phyloP scores from a whole-genome alignment of 2,797 vertebrate genomes.

The Botia almorhae region DNA sequence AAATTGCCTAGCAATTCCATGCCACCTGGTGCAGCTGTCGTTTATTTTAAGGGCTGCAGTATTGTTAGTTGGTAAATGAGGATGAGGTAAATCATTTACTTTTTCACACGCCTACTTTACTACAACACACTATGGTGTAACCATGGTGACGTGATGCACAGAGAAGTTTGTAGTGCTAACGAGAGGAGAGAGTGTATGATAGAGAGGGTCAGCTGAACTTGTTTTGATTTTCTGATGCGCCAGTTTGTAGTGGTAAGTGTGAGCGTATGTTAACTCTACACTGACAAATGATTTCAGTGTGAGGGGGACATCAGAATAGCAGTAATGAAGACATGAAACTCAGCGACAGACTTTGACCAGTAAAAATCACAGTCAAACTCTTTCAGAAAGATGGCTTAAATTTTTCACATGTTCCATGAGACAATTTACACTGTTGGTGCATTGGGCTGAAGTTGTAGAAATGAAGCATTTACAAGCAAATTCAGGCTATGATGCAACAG shows the following conservation, averaged over 20 bases:
- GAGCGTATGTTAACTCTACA: slow-evolving; percentile 6
- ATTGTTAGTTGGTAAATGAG: slow-evolving; percentile 35
- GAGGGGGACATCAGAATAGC: not conserved
- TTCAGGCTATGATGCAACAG: too few species aligned
- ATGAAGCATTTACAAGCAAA: too few species aligned
- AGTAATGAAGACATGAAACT: not conserved
- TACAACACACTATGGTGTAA: slow-evolving; percentile 31
- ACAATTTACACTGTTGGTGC: not conserved
- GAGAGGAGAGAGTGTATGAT: slow-evolving; percentile 16
- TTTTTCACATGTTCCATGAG: not conserved
- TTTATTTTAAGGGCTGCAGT: slow-evolving; percentile 28
- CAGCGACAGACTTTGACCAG: not conserved
- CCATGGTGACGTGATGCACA: slow-evolving; percentile 50
- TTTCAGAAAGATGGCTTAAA: not conserved
- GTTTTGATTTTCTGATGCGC: slow-evolving; percentile 31
- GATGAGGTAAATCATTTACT: not conserved
- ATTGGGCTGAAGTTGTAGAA: not conserved
- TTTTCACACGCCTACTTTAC: slow-evolving; percentile 19
- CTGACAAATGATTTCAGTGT: slow-evolving; percentile 17
- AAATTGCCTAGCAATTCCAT: slow-evolving; percentile 15
- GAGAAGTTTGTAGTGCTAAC: slow-evolving; percentile 33
- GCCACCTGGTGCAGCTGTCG: not conserved
- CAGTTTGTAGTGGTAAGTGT: slow-evolving; percentile 6
- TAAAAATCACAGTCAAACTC: not conserved
- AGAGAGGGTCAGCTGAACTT: slow-evolving; percentile 19